Percentiles rank a stretch among this genome's conserved stretches.
phyloP scores from a whole-genome alignment of 2,797 vertebrate species.

The Anas flavirostris region DNA sequence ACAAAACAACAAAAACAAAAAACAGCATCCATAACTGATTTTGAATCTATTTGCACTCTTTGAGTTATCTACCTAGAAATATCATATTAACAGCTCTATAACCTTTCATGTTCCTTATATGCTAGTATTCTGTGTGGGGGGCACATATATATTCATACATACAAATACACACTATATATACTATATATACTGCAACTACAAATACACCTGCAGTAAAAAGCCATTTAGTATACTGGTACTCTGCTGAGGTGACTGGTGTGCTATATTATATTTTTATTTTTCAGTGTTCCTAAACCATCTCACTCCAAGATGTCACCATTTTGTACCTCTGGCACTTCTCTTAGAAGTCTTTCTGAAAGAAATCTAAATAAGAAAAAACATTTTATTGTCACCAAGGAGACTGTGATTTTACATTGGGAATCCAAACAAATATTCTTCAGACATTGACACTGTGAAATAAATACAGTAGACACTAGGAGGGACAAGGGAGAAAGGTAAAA shows the following conservation, averaged over 20 bases:
- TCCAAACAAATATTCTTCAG: background rate
- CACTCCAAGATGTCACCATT: background rate
- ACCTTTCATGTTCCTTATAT: background rate
- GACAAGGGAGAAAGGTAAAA: no score
- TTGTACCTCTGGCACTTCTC: background rate
- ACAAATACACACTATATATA: background rate
- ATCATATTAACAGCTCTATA: background rate
- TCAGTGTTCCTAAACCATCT: background rate
- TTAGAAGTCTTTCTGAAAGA: background rate
- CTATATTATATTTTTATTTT: background rate
- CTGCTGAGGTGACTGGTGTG: background rate
- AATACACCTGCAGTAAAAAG: background rate
- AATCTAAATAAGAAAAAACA: constrained; percentile 1
- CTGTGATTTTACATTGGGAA: background rate
- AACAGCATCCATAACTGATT: background rate
- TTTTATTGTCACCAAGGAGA: constrained; percentile 30
- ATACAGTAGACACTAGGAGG: background rate
- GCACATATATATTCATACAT: accelerated
- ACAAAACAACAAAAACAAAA: accelerated
- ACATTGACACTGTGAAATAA: background rate
- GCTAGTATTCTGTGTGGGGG: no score
- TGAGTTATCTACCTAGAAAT: background rate
- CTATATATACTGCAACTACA: background rate
- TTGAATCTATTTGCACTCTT: background rate
- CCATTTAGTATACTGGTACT: background rate